Conservation (phyloP, 2,888 invertebrate species). For the Chrysomela aeneicollis region DNA sequence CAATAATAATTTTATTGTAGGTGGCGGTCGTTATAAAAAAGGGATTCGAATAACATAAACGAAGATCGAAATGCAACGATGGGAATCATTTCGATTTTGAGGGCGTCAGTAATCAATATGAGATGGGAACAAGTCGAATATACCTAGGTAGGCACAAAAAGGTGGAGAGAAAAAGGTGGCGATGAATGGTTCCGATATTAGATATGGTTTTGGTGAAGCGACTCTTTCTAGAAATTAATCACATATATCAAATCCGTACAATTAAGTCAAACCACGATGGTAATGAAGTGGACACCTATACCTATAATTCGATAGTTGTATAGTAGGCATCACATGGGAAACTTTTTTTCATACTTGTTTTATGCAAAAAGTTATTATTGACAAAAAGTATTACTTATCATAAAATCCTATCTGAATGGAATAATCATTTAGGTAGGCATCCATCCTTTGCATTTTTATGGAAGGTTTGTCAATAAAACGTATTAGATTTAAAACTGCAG, state of each 20-base stretch:
- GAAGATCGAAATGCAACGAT: neutral
- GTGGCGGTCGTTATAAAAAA: constrained; percentile 13
- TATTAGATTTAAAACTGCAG: no score
- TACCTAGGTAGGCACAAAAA: neutral
- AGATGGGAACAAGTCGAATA: neutral
- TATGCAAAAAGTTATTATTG: no score
- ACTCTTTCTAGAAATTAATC: neutral
- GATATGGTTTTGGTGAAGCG: neutral
- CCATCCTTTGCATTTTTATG: no score
- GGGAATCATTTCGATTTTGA: neutral
- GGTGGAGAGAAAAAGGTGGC: neutral
- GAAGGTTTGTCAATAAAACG: no score
- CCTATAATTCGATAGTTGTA: no score
- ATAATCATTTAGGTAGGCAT: no score
- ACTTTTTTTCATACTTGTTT: no score
- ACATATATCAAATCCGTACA: neutral
- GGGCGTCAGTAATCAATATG: neutral
- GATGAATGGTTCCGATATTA: neutral
- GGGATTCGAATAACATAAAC: neutral
- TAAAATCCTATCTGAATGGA: no score
- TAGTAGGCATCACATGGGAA: no score
- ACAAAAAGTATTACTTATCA: no score
- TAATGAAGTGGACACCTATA: no score
- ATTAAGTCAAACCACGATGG: neutral
- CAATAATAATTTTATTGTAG: constrained; percentile 32